Base-by-base conservation (phyloP, 1,140 invertebrate genomes). In the Lucilia cuprina region DNA sequence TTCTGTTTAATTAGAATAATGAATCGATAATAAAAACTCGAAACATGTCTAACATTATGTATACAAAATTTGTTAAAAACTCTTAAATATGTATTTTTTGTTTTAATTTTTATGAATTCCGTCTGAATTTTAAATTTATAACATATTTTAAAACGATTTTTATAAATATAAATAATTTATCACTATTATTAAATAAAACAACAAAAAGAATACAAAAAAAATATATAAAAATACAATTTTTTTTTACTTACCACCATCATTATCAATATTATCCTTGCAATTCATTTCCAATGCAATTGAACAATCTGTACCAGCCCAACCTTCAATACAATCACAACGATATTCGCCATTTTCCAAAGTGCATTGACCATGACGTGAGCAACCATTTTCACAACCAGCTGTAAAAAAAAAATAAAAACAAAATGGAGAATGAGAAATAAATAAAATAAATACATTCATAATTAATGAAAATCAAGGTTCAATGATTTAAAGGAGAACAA, bases 331-430 rank as follows among this genome's bases (percentile, higher is more conserved):
- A 82, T 95, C 95, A 91, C 99, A 99, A 84, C 95, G 95, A 91
- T 97, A 98, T 86, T 96, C 94, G n/a, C 95, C 95, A 86, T 96
- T 95, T 91, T 96, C 95, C 86, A 96, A 92, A 2, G 95, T 94
- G 92, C 98, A 99, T 84, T 96, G 94, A 50, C 98, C 98, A 91
- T 98, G 96, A 84, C 95, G 94, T 85, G 95, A 97, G 92, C 99
- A 99, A 77, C 95, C 96, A 88, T 96, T 97, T 83, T 97, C 96
- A 92, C 98, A 99, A 83, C 98, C 98, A 92, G 98, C 98, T 99
- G 91, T 70, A 87, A 60, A 91, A 65, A 87, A 30, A 30, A 30
- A 30, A 30, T 30, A 70, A 65, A n/a, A 47, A 25, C 41, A 21
- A 50, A 77, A 41, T 35, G 74, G 19, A 41, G 74, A 83, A 83